Evolutionary conservation across 1,140 invertebrate genomes (phyloP).

Genomic region (Wiebesia pumilae): DNA sequence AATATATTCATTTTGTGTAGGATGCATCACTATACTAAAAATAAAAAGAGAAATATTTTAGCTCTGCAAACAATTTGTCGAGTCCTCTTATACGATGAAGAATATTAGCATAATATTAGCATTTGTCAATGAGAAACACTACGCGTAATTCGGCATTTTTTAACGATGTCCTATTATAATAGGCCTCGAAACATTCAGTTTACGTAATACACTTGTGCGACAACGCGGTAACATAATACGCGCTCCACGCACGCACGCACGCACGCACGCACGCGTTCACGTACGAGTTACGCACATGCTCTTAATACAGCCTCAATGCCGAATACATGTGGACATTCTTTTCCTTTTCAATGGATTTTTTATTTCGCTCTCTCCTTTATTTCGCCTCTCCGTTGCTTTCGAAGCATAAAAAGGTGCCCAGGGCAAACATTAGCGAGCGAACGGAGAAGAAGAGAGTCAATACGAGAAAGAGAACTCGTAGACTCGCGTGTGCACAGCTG

Average conservation of each 20-base stretch:
- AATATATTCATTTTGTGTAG: too few relatives aligned
- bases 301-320: not conserved
- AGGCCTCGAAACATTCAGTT: not conserved
- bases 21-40: too few relatives aligned
- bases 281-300: too few relatives aligned
- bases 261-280: not conserved
- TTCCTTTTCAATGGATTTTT: slow-evolving; percentile 33
- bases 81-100: too few relatives aligned
- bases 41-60: too few relatives aligned
- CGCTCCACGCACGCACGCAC: not conserved
- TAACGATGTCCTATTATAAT: not conserved
- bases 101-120: too few relatives aligned
- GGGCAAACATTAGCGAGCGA: slow-evolving; percentile 38
- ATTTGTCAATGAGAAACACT: too few relatives aligned
- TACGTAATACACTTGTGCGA: slow-evolving; percentile 22
- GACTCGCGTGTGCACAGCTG: slow-evolving; percentile 45
- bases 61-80: too few relatives aligned
- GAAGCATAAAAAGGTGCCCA: slow-evolving; percentile 43
- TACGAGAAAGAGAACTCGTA: not conserved
- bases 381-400: not conserved
- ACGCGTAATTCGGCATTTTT: too few relatives aligned
- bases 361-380: slow-evolving; percentile 10
- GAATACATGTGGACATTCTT: not conserved
- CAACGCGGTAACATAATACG: not conserved
- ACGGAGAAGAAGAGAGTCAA: slow-evolving; percentile 26